Base-by-base conservation (phyloP, 1,140 invertebrate genomes). In the Dreissena rostriformis region DNA sequence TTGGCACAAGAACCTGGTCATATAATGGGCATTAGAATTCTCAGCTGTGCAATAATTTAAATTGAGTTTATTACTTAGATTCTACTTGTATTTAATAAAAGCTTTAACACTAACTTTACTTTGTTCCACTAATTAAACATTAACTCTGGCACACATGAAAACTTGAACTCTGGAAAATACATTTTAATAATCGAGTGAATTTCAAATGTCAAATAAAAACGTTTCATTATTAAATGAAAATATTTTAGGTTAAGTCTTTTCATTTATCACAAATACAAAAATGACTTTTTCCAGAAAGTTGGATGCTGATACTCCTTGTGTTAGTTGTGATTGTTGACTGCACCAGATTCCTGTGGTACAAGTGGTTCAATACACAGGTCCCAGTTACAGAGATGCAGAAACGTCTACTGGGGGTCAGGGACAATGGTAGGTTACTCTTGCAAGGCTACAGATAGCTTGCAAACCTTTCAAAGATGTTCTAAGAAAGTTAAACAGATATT, bases 401-500 rank as follows among this genome's bases (percentile, higher is more conserved):
- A 73, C 79, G 66, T 29, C 53, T 81, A 19, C 70, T 81, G 19
- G 79, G 79, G 17, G 70, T 81, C n/a, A 65, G 57, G 51, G 79
- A 81, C 65, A 72, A 72, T 66, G 79, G 79, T 81, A 72, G 1
- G 70, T 79, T 1, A 19, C 52, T 72, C 15, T 22, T 17, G 6
- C 28, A 26, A 22, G 6, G 24, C 1, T 5, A n/a, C n/a, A n/a
- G n/a, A n/a, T n/a, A n/a, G n/a, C n/a, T n/a, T n/a, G n/a, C n/a
- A n/a, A n/a, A n/a, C n/a, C n/a, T n/a, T n/a, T n/a, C n/a, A n/a
- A n/a, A n/a, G n/a, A n/a, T n/a, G n/a, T n/a, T n/a, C n/a, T n/a
- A n/a, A n/a, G n/a, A n/a, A n/a, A n/a, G n/a, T n/a, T n/a, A n/a
- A n/a, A n/a, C n/a, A n/a, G n/a, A n/a, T n/a, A n/a, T n/a, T n/a